Percentiles rank a stretch among this genome's conserved stretches.
Conservation (phyloP, 2,797 vertebrate species). For the Dermochelys coriacea region DNA sequence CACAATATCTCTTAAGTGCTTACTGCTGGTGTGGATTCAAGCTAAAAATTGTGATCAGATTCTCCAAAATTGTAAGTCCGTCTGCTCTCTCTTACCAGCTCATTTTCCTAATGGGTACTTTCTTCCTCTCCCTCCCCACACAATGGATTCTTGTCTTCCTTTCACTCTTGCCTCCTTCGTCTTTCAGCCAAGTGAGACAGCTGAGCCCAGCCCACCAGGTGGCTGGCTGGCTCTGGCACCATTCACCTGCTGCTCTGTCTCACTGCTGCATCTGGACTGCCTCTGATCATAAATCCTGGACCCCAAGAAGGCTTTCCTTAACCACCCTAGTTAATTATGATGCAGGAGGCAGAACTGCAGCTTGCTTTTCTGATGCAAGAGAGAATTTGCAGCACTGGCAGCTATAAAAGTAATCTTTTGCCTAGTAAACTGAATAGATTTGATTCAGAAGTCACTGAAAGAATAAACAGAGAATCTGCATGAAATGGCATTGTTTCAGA, state of each 20-base stretch:
- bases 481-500: not conserved
- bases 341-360: not conserved
- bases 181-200: not conserved
- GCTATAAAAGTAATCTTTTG: accelerated
- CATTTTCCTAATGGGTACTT: not conserved
- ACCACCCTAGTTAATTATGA: not conserved
- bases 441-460: not conserved
- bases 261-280: not conserved
- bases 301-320: accelerated
- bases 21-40: not conserved
- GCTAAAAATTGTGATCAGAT: not conserved
- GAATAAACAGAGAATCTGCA: not conserved
- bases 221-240: not conserved
- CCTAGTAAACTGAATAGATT: accelerated
- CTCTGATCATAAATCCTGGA: not conserved
- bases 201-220: not conserved
- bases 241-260: not conserved
- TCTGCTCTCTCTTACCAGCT: not conserved
- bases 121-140: not conserved
- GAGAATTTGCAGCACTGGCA: too few species aligned
- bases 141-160: not conserved
- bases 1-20: not conserved
- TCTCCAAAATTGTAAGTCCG: not conserved
- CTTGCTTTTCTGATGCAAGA: not conserved
- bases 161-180: not conserved